Conservation (phyloP, 1,140 invertebrate genomes). For the Temnothorax curvispinosus region DNA sequence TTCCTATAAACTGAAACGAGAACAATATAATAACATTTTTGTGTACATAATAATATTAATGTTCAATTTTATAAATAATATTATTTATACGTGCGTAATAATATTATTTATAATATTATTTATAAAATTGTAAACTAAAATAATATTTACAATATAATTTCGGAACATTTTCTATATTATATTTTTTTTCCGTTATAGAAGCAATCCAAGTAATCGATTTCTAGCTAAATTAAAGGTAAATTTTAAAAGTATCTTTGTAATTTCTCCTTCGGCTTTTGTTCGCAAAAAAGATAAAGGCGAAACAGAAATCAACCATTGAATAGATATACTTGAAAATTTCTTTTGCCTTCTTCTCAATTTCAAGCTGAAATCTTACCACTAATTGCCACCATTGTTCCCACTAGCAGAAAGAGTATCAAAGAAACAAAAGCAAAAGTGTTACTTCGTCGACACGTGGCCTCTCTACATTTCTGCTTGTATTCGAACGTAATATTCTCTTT, state of each 20-base stretch:
- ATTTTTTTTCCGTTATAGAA: background rate
- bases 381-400: constrained; percentile 72
- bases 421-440: constrained; percentile 4
- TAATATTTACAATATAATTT: background rate
- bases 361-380: constrained; percentile 71
- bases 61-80: too few relatives aligned
- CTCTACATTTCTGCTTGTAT: background rate
- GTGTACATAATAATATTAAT: too few relatives aligned
- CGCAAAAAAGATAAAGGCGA: constrained; percentile 38
- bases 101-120: background rate
- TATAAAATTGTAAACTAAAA: background rate
- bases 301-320: constrained; percentile 55
- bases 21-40: background rate
- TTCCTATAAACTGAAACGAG: background rate
- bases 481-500: background rate
- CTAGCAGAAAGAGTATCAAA: constrained; percentile 48
- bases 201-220: constrained; percentile 34
- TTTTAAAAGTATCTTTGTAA: constrained; percentile 36
- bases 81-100: background rate
- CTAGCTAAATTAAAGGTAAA: constrained; percentile 31
- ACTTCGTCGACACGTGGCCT: background rate
- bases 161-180: background rate
- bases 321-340: constrained; percentile 55
- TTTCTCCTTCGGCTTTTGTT: constrained; percentile 46
- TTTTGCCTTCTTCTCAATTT: constrained; percentile 26